Evolutionary conservation across 2,888 invertebrate species (phyloP).

Genomic region (Noctua pronuba): DNA sequence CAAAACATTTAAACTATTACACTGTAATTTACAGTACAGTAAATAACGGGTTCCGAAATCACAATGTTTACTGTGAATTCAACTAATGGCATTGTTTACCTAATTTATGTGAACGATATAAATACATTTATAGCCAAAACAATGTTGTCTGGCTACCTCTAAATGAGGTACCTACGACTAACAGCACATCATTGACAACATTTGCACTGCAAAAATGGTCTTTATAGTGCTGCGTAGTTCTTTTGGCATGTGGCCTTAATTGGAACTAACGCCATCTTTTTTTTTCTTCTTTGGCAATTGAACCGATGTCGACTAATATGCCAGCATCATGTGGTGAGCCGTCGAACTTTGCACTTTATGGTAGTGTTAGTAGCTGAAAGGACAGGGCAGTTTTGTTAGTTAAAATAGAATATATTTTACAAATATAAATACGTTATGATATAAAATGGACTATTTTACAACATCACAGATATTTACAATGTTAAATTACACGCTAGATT

Average conservation of each 20-base stretch:
- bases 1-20: constrained; percentile 61
- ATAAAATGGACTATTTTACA: too few relatives aligned
- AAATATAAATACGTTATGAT: too few relatives aligned
- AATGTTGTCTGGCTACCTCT: not conserved
- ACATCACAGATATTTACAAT: too few relatives aligned
- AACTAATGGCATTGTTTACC: constrained; percentile 50
- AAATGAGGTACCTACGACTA: not conserved
- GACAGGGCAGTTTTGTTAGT: too few relatives aligned
- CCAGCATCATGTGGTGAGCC: not conserved
- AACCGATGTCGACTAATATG: not conserved
- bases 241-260: not conserved
- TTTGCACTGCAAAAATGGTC: not conserved
- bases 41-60: constrained; percentile 54
- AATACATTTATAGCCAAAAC: constrained; percentile 21
- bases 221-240: not conserved
- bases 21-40: constrained; percentile 50
- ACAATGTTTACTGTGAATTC: constrained; percentile 48
- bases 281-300: not conserved
- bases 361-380: too few relatives aligned
- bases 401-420: too few relatives aligned
- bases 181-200: not conserved
- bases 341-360: too few relatives aligned
- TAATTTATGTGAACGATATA: constrained; percentile 39
- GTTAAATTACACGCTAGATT: too few relatives aligned
- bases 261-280: not conserved